A percentile compares a stretch with the other conserved stretches of the same genome.
phyloP scores from a whole-genome alignment of 2,113 vertebrate species.

The Hippocampus guttulatus region DNA sequence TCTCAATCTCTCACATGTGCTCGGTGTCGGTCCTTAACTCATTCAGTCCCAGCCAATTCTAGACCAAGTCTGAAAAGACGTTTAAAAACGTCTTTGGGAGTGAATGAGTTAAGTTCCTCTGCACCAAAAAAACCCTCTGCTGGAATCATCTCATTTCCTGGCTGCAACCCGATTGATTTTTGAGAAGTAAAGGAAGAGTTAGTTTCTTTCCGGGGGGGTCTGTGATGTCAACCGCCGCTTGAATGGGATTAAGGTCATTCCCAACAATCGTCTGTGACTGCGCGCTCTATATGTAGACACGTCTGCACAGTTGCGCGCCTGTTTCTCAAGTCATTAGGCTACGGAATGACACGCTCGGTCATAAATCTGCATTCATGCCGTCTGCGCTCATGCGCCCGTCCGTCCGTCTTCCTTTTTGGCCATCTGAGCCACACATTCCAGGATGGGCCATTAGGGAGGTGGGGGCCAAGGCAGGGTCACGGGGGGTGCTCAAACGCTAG shows the following conservation, averaged over 20 bases:
- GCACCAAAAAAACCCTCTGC: slow-evolving; percentile 9
- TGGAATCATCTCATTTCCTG: slow-evolving; percentile 37
- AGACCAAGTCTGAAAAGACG: too few relatives aligned
- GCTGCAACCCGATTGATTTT: slow-evolving; percentile 10
- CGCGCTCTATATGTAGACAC: slow-evolving; percentile 21
- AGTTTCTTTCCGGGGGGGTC: slow-evolving; percentile 33
- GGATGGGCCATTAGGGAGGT: slow-evolving; percentile 86
- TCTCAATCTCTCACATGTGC: too few relatives aligned
- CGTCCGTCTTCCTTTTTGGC: slow-evolving; percentile 62
- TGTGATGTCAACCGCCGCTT: slow-evolving; percentile 26
- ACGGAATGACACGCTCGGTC: background rate
- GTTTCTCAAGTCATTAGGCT: slow-evolving; percentile 16
- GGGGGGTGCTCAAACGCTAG: slow-evolving; percentile 81
- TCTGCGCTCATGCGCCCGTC: slow-evolving; percentile 28
- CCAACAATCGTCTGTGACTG: slow-evolving; percentile 9
- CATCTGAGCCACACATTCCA: slow-evolving; percentile 81
- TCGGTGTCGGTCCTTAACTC: background rate
- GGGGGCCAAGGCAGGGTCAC: slow-evolving; percentile 88
- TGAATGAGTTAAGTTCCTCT: background rate
- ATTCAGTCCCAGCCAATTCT: too few relatives aligned
- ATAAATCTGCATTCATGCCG: slow-evolving; percentile 3
- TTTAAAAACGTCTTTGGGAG: background rate
- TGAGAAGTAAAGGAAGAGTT: slow-evolving; percentile 16
- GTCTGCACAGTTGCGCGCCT: slow-evolving; percentile 15
- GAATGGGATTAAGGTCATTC: slow-evolving; percentile 46